Conservation (phyloP, 30 jellyfish, hydroid and myxozoan species). For the Aurelia aurita complex sp. Pacific region DNA sequence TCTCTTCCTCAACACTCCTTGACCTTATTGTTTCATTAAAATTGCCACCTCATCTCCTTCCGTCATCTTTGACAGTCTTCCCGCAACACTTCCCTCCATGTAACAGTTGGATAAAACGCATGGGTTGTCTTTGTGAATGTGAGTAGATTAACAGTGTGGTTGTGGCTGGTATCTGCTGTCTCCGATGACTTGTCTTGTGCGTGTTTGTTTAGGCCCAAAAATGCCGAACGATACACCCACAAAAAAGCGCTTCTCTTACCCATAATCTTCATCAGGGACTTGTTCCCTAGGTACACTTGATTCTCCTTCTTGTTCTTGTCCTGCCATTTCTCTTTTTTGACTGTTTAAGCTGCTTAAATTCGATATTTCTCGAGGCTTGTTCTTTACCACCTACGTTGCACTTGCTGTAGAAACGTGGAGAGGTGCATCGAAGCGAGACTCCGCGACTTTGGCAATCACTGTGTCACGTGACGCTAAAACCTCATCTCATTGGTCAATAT, state of each 20-base stretch:
- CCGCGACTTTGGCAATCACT: conserved; percentile 16
- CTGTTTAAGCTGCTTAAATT: not conserved
- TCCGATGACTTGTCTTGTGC: no score
- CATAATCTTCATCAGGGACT: conserved; percentile 44
- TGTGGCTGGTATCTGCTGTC: no score
- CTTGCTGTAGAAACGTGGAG: conserved; percentile 49
- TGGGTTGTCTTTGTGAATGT: not conserved
- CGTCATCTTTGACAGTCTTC: not conserved
- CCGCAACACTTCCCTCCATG: conserved; percentile 4
- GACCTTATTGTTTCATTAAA: no score
- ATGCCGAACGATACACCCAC: not conserved
- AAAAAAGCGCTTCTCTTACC: conserved; percentile 17
- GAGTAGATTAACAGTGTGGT: conserved; percentile 1
- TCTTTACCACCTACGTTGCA: not conserved
- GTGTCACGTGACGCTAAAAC: not conserved
- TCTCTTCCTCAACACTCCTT: no score
- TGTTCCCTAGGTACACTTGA: not conserved
- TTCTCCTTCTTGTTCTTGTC: conserved; percentile 5
- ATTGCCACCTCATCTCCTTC: no score
- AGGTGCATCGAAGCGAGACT: conserved; percentile 35
- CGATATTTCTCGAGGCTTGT: not conserved
- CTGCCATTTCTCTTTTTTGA: conserved; percentile 11
- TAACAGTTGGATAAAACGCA: not conserved
- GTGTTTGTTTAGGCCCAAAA: conserved; percentile 11
- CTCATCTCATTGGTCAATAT: not conserved